These are phyloP conservation scores for Ia io DNA, from an alignment of 2,113 vertebrate genomes.

Conservation along the genomic window DNA sequence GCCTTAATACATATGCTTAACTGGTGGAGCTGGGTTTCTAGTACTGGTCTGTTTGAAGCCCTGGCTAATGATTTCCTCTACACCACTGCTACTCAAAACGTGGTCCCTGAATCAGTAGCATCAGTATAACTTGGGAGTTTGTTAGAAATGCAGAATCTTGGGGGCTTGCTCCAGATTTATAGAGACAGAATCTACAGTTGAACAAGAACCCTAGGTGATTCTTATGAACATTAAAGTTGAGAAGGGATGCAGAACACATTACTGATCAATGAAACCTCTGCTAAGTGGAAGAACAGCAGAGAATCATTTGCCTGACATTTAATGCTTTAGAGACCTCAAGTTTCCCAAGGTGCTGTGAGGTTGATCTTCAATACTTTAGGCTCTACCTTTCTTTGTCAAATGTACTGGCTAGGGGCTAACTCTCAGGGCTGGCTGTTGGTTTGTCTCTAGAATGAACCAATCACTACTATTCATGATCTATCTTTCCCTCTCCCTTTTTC, in stretches of 20 bases:
- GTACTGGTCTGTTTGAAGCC: background rate
- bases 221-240: background rate
- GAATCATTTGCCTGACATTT: background rate
- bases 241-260: background rate
- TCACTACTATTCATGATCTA: background rate
- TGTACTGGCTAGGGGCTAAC: background rate
- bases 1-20: background rate
- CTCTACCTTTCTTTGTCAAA: background rate
- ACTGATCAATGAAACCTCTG: background rate
- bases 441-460: background rate
- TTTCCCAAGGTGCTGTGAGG: background rate
- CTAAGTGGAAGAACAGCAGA: background rate
- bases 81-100: background rate
- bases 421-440: background rate
- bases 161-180: background rate
- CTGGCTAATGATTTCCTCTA: background rate
- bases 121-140: background rate
- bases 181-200: background rate
- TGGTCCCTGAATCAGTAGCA: background rate
- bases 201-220: background rate
- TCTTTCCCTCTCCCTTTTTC: background rate
- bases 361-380: background rate
- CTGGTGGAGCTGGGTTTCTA: background rate
- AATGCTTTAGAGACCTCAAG: background rate
- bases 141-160: background rate